Conservation (phyloP, 2,797 vertebrate genomes). For the Syngnathus acus region DNA sequence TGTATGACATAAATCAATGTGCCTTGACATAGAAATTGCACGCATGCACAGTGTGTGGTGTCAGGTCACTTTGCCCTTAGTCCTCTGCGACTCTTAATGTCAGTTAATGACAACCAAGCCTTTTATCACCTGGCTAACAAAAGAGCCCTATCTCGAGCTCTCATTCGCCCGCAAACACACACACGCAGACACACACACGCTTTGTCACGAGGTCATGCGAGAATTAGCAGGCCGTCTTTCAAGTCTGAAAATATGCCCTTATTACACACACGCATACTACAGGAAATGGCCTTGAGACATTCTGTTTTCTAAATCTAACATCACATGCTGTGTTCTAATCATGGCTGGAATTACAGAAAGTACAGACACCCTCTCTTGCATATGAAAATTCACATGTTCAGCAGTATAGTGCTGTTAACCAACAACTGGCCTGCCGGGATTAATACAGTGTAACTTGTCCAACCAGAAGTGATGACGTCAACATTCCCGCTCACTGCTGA, state of each 20-base stretch:
- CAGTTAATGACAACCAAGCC: constrained; percentile 57
- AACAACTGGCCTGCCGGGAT: constrained; percentile 16
- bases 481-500: constrained; percentile 50
- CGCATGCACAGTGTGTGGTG: constrained; percentile 34
- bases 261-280: background rate
- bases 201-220: constrained; percentile 5
- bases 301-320: constrained; percentile 5
- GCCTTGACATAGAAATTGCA: constrained; percentile 9
- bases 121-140: constrained; percentile 56
- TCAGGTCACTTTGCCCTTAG: constrained; percentile 69
- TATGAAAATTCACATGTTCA: constrained; percentile 2
- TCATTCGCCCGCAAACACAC: constrained; percentile 8
- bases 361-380: background rate
- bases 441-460: constrained; percentile 45
- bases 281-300: constrained; percentile 15
- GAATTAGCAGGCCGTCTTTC: constrained; percentile 11
- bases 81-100: constrained; percentile 58
- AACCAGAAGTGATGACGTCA: constrained; percentile 38
- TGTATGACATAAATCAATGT: constrained; percentile 33
- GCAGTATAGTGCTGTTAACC: constrained; percentile 19
- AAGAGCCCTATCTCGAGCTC: constrained; percentile 28
- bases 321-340: background rate
- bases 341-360: constrained; percentile 3
- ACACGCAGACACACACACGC: background rate
- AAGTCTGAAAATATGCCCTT: background rate